Evolutionary conservation across 2,888 invertebrate genomes (phyloP).

Genomic region (Pachycephus smyrnensis): DNA sequence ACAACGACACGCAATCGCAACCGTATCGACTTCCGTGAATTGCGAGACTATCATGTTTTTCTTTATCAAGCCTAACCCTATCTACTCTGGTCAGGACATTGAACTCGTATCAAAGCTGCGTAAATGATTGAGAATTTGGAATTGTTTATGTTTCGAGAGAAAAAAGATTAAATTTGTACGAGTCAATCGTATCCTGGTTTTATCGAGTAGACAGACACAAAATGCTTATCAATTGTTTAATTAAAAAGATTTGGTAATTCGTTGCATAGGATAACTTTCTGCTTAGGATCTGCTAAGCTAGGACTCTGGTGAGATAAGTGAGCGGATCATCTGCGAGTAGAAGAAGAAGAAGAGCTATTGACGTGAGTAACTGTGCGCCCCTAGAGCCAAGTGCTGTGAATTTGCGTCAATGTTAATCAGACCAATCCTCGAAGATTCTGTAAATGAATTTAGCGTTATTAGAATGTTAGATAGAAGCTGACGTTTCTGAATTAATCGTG

Average conservation of each 20-base stretch:
- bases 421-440: constrained; percentile 51
- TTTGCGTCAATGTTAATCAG: constrained; percentile 35
- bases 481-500: neutral
- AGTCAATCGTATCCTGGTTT: neutral
- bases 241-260: neutral
- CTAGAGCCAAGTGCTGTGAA: neutral
- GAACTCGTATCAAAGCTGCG: neutral
- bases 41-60: neutral
- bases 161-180: neutral
- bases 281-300: neutral
- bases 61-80: neutral
- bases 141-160: neutral
- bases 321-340: neutral
- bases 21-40: neutral
- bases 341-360: neutral
- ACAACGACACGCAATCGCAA: neutral
- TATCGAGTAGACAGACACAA: neutral
- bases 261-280: no score
- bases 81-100: neutral
- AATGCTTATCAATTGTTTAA: neutral
- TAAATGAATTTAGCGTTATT: constrained; percentile 39
- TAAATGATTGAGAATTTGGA: neutral
- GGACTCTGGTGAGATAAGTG: neutral
- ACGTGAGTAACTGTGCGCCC: neutral
- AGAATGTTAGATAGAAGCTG: neutral